phyloP scores from a whole-genome alignment of 2,113 vertebrate genomes.

The Seriola aureovittata region DNA sequence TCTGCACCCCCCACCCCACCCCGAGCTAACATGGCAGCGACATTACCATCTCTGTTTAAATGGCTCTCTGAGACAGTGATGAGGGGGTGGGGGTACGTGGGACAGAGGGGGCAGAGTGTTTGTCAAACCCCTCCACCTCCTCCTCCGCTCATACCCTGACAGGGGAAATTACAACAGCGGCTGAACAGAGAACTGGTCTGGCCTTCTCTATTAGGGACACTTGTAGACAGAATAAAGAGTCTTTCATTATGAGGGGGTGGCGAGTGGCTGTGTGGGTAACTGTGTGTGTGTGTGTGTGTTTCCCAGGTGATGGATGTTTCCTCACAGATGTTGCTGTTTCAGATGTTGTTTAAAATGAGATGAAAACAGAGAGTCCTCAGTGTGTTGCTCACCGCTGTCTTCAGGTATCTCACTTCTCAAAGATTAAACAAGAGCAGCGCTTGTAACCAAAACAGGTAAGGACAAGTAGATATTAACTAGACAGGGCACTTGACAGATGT shows the following conservation, averaged over 20 bases:
- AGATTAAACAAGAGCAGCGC: constrained; percentile 24
- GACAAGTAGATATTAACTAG: constrained; percentile 41
- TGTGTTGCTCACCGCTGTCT: not conserved
- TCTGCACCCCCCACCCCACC: constrained; percentile 6
- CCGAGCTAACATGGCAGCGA: constrained; percentile 26
- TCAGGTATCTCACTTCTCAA: not conserved
- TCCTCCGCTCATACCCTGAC: constrained; percentile 14
- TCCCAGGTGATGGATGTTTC: not conserved
- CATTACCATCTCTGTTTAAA: constrained; percentile 44
- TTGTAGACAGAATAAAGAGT: constrained; percentile 33
- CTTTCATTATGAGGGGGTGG: constrained; percentile 16
- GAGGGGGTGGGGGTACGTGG: not conserved
- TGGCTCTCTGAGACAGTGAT: constrained; percentile 16
- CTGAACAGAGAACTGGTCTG: not conserved
- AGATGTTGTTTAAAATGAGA: not conserved
- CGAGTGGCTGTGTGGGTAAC: not conserved
- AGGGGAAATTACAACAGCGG: constrained; percentile 27
- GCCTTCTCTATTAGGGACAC: constrained; percentile 24
- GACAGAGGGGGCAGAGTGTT: not conserved
- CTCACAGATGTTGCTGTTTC: not conserved
- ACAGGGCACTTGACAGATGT: constrained; percentile 54
- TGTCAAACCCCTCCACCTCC: constrained; percentile 25
- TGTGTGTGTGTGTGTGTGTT: constrained; percentile 19
- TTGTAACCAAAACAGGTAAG: constrained; percentile 45
- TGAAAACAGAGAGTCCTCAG: not conserved